Percentiles rank a stretch among this genome's conserved stretches.
phyloP scores from a whole-genome alignment of 1,140 invertebrate species.

The Cydia fagiglandana region DNA sequence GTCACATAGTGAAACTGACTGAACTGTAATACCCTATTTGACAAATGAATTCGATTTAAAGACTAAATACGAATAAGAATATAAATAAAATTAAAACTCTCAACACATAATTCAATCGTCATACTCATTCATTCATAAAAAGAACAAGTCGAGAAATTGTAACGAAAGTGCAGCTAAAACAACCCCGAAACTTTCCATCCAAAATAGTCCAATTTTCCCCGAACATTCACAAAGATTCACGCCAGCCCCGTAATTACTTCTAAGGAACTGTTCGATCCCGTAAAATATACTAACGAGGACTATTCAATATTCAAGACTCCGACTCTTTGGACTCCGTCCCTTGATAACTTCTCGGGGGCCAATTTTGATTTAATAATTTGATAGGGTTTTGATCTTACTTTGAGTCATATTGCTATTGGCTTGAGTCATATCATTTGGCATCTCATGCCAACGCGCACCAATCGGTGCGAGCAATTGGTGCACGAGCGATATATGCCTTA shows the following conservation, averaged over 20 bases:
- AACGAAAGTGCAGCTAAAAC: neutral
- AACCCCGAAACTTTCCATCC: neutral
- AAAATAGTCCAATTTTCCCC: neutral
- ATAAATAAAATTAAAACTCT: too few relatives aligned
- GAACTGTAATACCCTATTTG: too few relatives aligned
- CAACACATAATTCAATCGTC: too few relatives aligned
- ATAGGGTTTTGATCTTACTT: neutral
- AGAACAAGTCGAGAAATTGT: neutral
- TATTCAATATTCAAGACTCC: conserved; percentile 58
- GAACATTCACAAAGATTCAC: conserved; percentile 33
- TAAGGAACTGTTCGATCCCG: conserved; percentile 47
- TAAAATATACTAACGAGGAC: conserved; percentile 54
- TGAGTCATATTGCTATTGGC: too few relatives aligned
- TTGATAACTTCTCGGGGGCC: neutral
- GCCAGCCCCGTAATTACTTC: conserved; percentile 52
- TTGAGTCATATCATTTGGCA: too few relatives aligned
- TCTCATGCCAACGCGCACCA: too few relatives aligned
- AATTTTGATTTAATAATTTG: neutral
- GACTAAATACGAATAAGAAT: too few relatives aligned
- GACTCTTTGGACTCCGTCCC: conserved; percentile 40
- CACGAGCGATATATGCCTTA: too few relatives aligned
- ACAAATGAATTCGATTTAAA: too few relatives aligned
- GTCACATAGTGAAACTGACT: too few relatives aligned
- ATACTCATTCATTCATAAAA: too few relatives aligned
- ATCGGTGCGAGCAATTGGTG: too few relatives aligned